Evolutionary conservation across 2,888 invertebrate genomes (phyloP).

Genomic region (Tiliacea citrago): DNA sequence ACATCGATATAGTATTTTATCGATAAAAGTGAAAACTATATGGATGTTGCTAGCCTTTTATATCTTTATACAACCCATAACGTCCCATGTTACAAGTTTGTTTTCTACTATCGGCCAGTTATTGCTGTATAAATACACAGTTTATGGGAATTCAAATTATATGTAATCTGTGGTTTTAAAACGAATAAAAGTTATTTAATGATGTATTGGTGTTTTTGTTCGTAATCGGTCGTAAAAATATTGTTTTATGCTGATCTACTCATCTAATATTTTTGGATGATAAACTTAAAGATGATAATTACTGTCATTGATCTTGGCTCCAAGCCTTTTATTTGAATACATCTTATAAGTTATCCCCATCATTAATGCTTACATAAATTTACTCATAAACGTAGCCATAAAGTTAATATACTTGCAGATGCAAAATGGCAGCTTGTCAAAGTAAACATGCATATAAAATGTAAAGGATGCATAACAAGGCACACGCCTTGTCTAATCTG

Average conservation of each 20-base stretch:
- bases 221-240: constrained; percentile 44
- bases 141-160: constrained; percentile 59
- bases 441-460: constrained; percentile 23
- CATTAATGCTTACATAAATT: constrained; percentile 3
- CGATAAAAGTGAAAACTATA: constrained; percentile 83
- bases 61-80: constrained; percentile 60
- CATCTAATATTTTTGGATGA: constrained; percentile 10
- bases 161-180: constrained; percentile 52
- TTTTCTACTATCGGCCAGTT: constrained; percentile 59
- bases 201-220: constrained; percentile 40
- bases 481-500: constrained; percentile 60
- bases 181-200: constrained; percentile 45
- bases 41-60: constrained; percentile 68
- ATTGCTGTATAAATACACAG: constrained; percentile 66
- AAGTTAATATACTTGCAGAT: constrained; percentile 3
- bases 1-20: constrained; percentile 81
- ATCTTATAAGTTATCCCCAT: constrained; percentile 1
- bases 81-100: constrained; percentile 57
- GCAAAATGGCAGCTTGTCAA: constrained; percentile 20
- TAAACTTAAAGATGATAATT: constrained; percentile 18
- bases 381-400: constrained; percentile 12
- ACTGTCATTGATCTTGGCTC: constrained; percentile 10
- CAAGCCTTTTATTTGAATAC: constrained; percentile 11
- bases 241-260: constrained; percentile 53
- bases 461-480: constrained; percentile 22